These are phyloP conservation scores for Heliconius hortense DNA, from an alignment of 2,888 invertebrate species.

Conservation along the genomic window DNA sequence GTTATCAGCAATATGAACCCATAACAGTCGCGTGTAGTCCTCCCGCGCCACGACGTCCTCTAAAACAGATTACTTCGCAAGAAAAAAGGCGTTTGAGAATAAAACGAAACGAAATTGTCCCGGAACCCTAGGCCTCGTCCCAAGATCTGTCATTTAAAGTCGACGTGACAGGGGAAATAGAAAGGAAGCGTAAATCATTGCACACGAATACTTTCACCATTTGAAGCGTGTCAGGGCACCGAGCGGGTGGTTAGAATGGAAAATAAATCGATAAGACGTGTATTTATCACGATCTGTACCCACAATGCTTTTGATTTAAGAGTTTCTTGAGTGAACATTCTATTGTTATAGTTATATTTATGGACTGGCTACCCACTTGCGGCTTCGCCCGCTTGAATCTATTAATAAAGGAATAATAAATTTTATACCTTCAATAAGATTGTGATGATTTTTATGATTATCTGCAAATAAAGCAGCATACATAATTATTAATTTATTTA, in stretches of 20 bases:
- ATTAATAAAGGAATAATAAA: too few species aligned
- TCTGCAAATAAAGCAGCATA: too few species aligned
- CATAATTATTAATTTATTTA: too few species aligned
- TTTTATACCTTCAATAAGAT: too few species aligned
- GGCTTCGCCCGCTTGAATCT: too few species aligned
- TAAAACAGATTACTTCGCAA: slow-evolving; percentile 36
- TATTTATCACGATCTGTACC: slow-evolving; percentile 19
- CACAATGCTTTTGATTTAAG: background rate
- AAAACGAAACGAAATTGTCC: slow-evolving; percentile 41
- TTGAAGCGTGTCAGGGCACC: slow-evolving; percentile 41
- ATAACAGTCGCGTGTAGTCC: background rate
- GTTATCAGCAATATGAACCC: background rate
- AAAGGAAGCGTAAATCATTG: slow-evolving; percentile 48
- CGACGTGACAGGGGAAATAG: slow-evolving; percentile 48
- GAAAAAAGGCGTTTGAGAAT: slow-evolving; percentile 33
- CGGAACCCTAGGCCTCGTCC: slow-evolving; percentile 41
- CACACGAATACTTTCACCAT: slow-evolving; percentile 45
- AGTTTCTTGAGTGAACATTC: too few species aligned
- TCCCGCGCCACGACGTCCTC: background rate
- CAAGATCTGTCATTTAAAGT: slow-evolving; percentile 48
- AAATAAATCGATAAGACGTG: slow-evolving; percentile 35
- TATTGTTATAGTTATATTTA: too few species aligned
- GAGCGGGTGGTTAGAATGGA: slow-evolving; percentile 34
- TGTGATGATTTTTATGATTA: too few species aligned
- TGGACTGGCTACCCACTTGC: too few species aligned